Base-by-base conservation (phyloP, 2,888 invertebrate species). In the Apamea sordens region DNA sequence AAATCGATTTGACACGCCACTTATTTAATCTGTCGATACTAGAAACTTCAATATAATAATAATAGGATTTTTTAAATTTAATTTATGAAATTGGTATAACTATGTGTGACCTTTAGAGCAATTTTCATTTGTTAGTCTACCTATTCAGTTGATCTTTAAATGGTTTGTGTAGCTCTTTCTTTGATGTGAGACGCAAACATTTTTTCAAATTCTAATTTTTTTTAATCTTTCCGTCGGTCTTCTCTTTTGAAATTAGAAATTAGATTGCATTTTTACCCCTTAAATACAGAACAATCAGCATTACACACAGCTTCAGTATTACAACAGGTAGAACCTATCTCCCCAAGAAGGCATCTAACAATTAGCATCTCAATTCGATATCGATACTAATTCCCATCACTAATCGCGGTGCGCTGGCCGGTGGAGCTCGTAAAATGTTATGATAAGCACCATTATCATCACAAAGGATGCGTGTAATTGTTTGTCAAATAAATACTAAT, bases 401-500 rank as follows among this genome's bases (percentile, higher is more conserved):
- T 94, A 93, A 68, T 24, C 77, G 65, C 78, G 28, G 56, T 82
- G 83, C 87, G 90, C 89, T 89, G 88, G 89, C 89, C 89, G 91
- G 89, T 92, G 90, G 84, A 89, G 92, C 91, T 94, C 96, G 91
- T 96, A 96, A 96, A 96, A 95, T 92, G 92, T 95, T 95, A 94
- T 92, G 96, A 95, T 96, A 96, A 95, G 93, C 92, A 89, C 95
- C 94, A 96, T 96, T 96, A 96, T 94, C 94, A 96, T 96, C 95
- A 96, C 96, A 97, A 97, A 96, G 93, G 96, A 95, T 93, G 94
- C 96, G 94, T 95, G 95, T 96, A 95, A 96, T 96, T 97, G 96
- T 96, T 96, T 96, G 96, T 97, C 96, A 96, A 96, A 97, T 97
- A 96, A 97, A 96, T 96, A 95, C 91, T 95, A 96, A 96, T 96